Percentiles rank a stretch among this genome's conserved stretches.
Conservation (phyloP, 1,140 invertebrate species). For the Chironomus striatipennis region DNA sequence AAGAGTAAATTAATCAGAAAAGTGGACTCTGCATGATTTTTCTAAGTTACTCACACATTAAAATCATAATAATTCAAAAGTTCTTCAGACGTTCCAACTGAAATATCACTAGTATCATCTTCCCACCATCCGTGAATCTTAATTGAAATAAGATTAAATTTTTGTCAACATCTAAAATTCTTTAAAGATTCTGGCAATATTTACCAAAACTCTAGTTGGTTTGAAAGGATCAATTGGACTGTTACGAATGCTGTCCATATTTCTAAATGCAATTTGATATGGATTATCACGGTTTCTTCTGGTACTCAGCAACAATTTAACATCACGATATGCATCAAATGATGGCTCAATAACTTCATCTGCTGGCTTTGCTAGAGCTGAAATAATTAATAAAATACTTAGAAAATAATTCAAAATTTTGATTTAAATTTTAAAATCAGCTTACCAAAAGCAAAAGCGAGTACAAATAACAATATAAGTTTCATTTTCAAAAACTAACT, state of each 20-base stretch:
- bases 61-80: slow-evolving; percentile 16
- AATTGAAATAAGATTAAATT: too few species aligned
- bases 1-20: too few species aligned
- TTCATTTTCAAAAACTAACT: too few species aligned
- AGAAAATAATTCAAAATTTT: too few species aligned
- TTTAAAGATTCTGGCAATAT: too few species aligned
- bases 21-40: too few species aligned
- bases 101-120: neutral
- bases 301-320: neutral
- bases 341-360: neutral
- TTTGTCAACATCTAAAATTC: too few species aligned
- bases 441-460: too few species aligned
- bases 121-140: neutral
- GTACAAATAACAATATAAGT: too few species aligned
- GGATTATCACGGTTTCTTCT: slow-evolving; percentile 1
- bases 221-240: neutral
- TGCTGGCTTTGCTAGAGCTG: neutral
- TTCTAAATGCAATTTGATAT: slow-evolving; percentile 4
- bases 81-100: neutral
- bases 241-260: neutral
- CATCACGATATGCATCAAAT: slow-evolving; percentile 5
- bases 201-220: slow-evolving; percentile 22
- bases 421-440: too few species aligned
- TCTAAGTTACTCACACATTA: slow-evolving; percentile 15
- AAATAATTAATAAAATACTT: too few species aligned